phyloP scores from a whole-genome alignment of 2,113 vertebrate genomes.

The Pachyramphus minor region DNA sequence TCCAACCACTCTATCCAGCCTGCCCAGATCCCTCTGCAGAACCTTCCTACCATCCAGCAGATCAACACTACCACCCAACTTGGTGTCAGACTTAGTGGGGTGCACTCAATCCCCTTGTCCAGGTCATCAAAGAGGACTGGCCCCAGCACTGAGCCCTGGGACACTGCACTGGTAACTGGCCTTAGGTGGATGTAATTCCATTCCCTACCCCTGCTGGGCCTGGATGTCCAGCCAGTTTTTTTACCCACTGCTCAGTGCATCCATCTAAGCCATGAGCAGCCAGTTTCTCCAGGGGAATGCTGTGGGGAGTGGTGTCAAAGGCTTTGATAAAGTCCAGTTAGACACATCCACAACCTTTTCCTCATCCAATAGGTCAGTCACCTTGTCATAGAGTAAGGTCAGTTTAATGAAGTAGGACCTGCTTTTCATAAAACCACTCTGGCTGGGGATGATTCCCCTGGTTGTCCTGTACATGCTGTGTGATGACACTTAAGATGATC shows the following conservation, averaged over 20 bases:
- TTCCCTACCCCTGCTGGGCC: background rate
- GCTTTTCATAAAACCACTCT: background rate
- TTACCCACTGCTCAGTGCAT: background rate
- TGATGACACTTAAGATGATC: background rate
- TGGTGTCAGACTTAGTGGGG: background rate
- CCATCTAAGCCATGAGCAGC: background rate
- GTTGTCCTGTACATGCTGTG: rapidly evolving
- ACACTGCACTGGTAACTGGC: background rate
- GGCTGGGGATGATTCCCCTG: background rate
- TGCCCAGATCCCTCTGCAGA: background rate
- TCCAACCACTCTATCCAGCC: background rate
- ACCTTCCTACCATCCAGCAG: background rate
- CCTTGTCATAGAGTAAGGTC: background rate
- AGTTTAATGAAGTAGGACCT: background rate
- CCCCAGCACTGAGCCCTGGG: background rate
- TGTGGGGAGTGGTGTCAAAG: background rate
- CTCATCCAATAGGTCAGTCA: background rate
- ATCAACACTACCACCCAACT: background rate
- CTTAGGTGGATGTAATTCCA: background rate
- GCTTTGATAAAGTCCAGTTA: background rate
- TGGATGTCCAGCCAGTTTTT: background rate
- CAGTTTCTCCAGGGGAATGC: background rate
- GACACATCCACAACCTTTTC: background rate
- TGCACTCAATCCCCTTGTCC: background rate
- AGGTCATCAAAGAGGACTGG: background rate